Evolutionary conservation across 2,888 invertebrate genomes (phyloP).

Genomic region (Kryphioiulus occultus): DNA sequence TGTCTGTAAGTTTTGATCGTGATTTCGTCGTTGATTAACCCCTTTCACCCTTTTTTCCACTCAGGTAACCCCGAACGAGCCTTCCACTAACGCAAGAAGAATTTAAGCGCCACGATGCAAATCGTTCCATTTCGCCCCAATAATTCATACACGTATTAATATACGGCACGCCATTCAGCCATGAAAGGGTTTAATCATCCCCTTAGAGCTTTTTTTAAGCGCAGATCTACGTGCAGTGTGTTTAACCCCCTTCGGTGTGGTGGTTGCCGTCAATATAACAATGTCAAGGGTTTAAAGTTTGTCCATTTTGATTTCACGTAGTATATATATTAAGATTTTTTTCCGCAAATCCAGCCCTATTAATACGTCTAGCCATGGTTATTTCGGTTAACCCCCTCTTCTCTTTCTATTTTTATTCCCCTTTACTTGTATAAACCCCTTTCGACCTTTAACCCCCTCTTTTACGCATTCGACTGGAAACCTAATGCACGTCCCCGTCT

Average conservation of each 20-base stretch:
- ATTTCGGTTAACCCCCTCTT: conserved; percentile 17
- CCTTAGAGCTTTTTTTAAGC: not conserved
- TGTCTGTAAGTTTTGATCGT: not conserved
- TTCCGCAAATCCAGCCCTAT: not conserved
- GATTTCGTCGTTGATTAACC: conserved; percentile 41
- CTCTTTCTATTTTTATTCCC: not conserved
- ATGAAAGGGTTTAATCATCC: conserved; percentile 17
- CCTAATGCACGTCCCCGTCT: not conserved
- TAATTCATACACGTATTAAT: conserved; percentile 23
- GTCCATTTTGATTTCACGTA: conserved; percentile 15
- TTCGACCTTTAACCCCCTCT: conserved; percentile 23
- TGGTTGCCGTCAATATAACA: not conserved
- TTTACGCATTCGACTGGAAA: not conserved
- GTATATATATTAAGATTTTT: conserved; percentile 15
- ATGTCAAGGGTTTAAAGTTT: conserved; percentile 10
- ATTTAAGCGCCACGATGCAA: conserved; percentile 8
- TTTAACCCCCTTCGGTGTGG: not conserved
- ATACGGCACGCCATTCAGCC: not conserved
- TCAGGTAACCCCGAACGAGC: conserved; percentile 24
- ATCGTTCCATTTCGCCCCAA: not conserved
- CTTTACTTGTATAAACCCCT: not conserved
- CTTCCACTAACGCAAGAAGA: not conserved
- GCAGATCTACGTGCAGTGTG: not conserved
- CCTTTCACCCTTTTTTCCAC: conserved; percentile 44
- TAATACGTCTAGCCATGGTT: conserved; percentile 8